Evolutionary conservation across 2,797 vertebrate species (phyloP).

Genomic region (Tenualosa ilisha): DNA sequence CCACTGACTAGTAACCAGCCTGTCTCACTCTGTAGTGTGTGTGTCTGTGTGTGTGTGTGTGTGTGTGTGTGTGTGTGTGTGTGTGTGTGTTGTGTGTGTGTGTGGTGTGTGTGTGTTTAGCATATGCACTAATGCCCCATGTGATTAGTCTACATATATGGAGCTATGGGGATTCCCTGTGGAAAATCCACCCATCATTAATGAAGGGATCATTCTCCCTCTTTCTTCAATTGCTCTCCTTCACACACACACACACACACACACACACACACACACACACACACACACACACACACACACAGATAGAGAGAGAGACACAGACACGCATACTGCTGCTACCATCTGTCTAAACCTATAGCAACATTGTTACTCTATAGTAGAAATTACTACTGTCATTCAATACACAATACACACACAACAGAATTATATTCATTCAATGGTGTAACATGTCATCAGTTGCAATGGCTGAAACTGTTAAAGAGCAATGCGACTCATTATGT

Average conservation of each 20-base stretch:
- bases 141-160: constrained; percentile 7
- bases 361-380: too few relatives aligned
- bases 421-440: neutral
- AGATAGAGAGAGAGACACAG: neutral
- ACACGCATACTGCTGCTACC: neutral
- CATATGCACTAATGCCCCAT: neutral
- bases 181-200: neutral
- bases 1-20: constrained; percentile 62
- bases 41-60: neutral
- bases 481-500: neutral
- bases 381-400: neutral
- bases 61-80: constrained; percentile 7
- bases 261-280: constrained; percentile 11
- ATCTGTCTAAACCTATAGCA: neutral
- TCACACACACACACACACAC: constrained; percentile 7
- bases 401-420: neutral
- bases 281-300: constrained; percentile 8
- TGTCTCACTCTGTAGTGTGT: neutral
- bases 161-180: neutral
- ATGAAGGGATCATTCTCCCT: neutral
- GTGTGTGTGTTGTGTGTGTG: neutral
- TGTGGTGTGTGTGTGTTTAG: constrained; percentile 6
- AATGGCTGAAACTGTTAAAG: neutral
- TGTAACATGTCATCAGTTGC: neutral
- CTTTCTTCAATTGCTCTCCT: neutral